Evolutionary conservation across 30 jellyfish, hydroid and myxozoan genomes (phyloP).

Genomic region (Hydractinia symbiolongicarpus): DNA sequence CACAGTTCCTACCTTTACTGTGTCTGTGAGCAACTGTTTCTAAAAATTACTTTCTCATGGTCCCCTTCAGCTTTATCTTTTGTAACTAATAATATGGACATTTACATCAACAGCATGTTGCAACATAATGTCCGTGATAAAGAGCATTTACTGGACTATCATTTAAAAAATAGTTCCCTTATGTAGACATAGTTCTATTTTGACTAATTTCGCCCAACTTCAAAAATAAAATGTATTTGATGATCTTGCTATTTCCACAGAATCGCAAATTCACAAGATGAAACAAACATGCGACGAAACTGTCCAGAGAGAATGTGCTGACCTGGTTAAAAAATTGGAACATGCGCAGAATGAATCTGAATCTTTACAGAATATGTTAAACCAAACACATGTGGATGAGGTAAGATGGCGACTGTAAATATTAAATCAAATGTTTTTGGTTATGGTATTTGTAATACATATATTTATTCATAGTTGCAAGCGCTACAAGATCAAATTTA

Average conservation of each 20-base stretch:
- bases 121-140: no score
- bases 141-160: no score
- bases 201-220: no score
- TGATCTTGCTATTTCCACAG: background rate
- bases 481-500: slow-evolving; percentile 13
- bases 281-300: slow-evolving; percentile 15
- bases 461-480: slow-evolving; percentile 8
- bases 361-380: background rate
- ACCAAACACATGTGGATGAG: slow-evolving; percentile 6
- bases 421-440: background rate
- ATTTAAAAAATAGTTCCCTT: no score
- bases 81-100: no score
- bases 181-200: no score
- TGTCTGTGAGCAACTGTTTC: no score
- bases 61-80: no score
- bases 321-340: background rate
- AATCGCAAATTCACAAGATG: slow-evolving; percentile 24
- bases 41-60: no score
- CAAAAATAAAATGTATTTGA: no score
- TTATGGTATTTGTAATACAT: background rate
- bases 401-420: slow-evolving; percentile 1
- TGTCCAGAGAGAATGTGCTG: background rate
- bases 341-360: slow-evolving; percentile 3
- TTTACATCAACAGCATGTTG: no score
- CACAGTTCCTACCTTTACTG: no score